phyloP scores from a whole-genome alignment of 2,888 invertebrate species.

The Euphydryas editha region DNA sequence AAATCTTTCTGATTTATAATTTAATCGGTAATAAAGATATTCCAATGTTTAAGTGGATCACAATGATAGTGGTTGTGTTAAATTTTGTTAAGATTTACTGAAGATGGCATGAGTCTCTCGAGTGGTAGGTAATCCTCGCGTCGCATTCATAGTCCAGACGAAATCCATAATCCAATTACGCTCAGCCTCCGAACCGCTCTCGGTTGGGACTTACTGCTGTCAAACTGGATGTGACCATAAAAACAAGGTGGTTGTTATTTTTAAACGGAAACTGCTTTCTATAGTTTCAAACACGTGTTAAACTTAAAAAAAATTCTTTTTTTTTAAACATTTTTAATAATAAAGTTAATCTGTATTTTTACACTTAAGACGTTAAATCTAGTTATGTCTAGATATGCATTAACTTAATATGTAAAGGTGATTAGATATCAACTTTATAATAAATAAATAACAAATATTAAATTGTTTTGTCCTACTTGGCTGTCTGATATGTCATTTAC shows the following conservation, averaged over 20 bases:
- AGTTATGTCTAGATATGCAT: too few species aligned
- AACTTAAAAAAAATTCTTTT: background rate
- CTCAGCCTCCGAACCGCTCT: constrained; percentile 41
- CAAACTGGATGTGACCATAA: constrained; percentile 42
- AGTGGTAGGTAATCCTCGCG: constrained; percentile 62
- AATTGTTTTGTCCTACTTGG: too few species aligned
- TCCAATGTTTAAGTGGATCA: constrained; percentile 7
- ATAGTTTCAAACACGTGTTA: background rate
- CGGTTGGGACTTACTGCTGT: constrained; percentile 42
- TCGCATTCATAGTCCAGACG: constrained; percentile 73
- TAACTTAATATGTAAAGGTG: too few species aligned
- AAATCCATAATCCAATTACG: constrained; percentile 80
- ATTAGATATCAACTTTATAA: too few species aligned
- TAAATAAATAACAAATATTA: too few species aligned
- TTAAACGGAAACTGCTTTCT: background rate
- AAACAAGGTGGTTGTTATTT: background rate
- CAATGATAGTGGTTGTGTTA: constrained; percentile 4
- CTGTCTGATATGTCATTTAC: too few species aligned
- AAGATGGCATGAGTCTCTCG: constrained; percentile 41
- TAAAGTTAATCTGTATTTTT: background rate
- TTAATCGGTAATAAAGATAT: too few species aligned
- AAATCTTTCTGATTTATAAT: too few species aligned
- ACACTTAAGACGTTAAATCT: too few species aligned
- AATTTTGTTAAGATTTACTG: constrained; percentile 22
- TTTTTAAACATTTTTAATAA: background rate